Evolutionary conservation across 2,113 vertebrate species (phyloP).

Genomic region (Gambusia affinis): DNA sequence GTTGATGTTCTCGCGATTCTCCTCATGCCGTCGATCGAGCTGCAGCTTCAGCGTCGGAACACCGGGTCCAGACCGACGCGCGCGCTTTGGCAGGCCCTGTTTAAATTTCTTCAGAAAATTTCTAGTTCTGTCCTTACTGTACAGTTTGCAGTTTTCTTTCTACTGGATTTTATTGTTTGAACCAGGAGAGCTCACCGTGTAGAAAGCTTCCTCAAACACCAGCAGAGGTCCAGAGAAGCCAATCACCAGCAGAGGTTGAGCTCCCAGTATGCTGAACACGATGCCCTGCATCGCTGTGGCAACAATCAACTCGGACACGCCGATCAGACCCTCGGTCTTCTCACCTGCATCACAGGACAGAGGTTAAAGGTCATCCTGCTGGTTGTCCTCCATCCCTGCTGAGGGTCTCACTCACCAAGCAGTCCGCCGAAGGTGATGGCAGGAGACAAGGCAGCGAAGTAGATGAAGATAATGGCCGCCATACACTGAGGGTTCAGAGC

Average conservation of each 20-base stretch:
- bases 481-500: constrained; percentile 90
- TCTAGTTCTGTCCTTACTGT: too few relatives aligned
- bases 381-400: background rate
- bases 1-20: too few relatives aligned
- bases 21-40: too few relatives aligned
- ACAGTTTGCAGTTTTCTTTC: too few relatives aligned
- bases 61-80: too few relatives aligned
- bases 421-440: constrained; percentile 95
- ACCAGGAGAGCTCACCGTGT: constrained; percentile 78
- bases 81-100: too few relatives aligned
- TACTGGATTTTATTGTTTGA: too few relatives aligned
- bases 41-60: too few relatives aligned
- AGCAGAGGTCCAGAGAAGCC: constrained; percentile 93
- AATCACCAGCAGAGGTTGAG: constrained; percentile 90
- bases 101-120: too few relatives aligned
- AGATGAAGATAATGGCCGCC: constrained; percentile 94
- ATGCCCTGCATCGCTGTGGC: constrained; percentile 90
- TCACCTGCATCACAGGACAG: constrained; percentile 80
- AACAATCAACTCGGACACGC: constrained; percentile 94
- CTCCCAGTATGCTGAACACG: constrained; percentile 89
- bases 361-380: background rate
- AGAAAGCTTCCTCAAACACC: constrained; percentile 96
- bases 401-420: constrained; percentile 79
- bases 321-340: constrained; percentile 91
- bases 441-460: constrained; percentile 90